Evolutionary conservation across 64 coral and sea anemone species (phyloP).

Genomic region (Anthopleura sola): DNA sequence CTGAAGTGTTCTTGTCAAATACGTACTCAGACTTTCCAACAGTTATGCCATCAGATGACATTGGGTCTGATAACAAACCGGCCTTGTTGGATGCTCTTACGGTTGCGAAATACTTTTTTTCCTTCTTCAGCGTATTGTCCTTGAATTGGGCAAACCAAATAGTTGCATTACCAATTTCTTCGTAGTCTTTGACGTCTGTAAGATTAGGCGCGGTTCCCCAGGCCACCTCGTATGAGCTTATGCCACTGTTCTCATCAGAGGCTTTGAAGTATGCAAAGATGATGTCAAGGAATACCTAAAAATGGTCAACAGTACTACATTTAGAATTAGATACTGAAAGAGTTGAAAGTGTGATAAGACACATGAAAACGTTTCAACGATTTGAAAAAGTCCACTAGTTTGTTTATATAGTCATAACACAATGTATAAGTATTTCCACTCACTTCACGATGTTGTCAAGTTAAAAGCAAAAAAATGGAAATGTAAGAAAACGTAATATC

Average conservation of each 20-base stretch:
- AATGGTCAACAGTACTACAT: background rate
- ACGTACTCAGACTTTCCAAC: conserved; percentile 93
- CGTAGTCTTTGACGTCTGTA: conserved; percentile 58
- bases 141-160: conserved; percentile 80
- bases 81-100: conserved; percentile 87
- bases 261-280: conserved; percentile 90
- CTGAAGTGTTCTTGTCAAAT: conserved; percentile 61
- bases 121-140: conserved; percentile 50
- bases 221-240: conserved; percentile 89
- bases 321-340: background rate
- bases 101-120: conserved; percentile 71
- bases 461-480: background rate
- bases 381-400: too few relatives aligned
- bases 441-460: background rate
- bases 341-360: too few relatives aligned
- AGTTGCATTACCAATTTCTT: conserved; percentile 85
- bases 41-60: conserved; percentile 77
- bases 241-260: conserved; percentile 69
- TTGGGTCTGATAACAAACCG: conserved; percentile 71
- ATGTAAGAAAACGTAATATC: background rate
- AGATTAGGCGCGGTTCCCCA: conserved; percentile 79
- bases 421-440: too few relatives aligned
- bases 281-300: conserved; percentile 88
- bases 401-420: too few relatives aligned
- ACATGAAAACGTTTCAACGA: background rate